Percentiles rank a stretch among this genome's conserved stretches.
phyloP scores from a whole-genome alignment of 2,113 vertebrate genomes.

The Xiphorhynchus elegans region DNA sequence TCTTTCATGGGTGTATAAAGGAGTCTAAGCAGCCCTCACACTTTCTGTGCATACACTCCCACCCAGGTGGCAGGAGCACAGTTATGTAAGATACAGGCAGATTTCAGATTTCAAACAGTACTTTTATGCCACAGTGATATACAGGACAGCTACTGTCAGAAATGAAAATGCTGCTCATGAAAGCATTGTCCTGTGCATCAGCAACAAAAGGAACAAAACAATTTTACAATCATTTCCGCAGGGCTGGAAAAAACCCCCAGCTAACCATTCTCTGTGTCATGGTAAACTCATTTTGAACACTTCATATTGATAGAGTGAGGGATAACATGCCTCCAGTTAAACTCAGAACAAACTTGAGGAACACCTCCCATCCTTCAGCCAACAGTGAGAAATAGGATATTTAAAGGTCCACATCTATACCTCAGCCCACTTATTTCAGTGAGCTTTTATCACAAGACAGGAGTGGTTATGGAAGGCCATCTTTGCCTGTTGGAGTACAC shows the following conservation, averaged over 20 bases:
- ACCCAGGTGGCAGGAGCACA: background rate
- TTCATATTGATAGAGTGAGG: background rate
- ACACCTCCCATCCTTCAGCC: background rate
- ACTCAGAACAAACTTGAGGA: background rate
- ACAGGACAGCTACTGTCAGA: background rate
- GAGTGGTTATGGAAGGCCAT: background rate
- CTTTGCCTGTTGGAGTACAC: background rate
- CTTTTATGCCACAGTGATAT: conserved; percentile 1
- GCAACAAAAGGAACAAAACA: conserved; percentile 3
- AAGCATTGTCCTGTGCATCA: conserved; percentile 4
- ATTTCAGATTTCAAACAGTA: background rate
- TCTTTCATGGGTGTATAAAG: background rate
- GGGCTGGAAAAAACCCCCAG: background rate
- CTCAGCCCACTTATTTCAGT: background rate
- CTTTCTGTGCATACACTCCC: background rate
- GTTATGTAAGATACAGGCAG: background rate
- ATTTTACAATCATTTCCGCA: background rate
- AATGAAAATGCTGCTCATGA: background rate
- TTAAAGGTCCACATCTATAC: background rate
- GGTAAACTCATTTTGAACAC: background rate
- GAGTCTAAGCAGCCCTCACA: background rate
- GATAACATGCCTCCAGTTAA: background rate
- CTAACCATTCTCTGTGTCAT: background rate
- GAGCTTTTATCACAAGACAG: background rate
- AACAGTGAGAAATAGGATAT: background rate